These are phyloP conservation scores for Tachuris rubrigastra DNA, from an alignment of 2,113 vertebrate genomes.

Conservation along the genomic window DNA sequence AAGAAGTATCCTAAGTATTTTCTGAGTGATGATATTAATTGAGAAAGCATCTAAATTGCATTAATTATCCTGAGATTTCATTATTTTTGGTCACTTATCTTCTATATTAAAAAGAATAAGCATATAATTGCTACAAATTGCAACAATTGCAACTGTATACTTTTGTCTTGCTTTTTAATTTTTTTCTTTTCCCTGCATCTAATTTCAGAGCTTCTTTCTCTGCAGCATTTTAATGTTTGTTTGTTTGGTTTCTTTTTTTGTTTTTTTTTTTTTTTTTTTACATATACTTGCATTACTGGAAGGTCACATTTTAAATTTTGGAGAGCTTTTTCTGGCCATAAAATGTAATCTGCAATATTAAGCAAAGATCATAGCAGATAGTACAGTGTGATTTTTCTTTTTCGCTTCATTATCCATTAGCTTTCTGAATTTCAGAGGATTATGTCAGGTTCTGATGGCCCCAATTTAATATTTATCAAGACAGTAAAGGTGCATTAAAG, in stretches of 20 bases:
- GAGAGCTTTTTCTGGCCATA: background rate
- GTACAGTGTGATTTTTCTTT: background rate
- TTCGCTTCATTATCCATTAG: slow-evolving; percentile 4
- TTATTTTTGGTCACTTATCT: background rate
- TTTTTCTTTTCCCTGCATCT: background rate
- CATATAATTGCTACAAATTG: background rate
- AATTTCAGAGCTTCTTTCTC: background rate
- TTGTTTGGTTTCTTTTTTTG: no score
- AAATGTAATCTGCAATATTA: slow-evolving; percentile 18
- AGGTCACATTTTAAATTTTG: slow-evolving; percentile 24
- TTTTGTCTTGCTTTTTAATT: background rate
- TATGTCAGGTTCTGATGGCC: background rate
- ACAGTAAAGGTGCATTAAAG: background rate
- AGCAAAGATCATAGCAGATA: slow-evolving; percentile 16
- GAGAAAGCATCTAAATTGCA: background rate
- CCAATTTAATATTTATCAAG: slow-evolving; percentile 4
- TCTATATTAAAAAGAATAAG: background rate
- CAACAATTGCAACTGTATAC: background rate
- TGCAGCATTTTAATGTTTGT: background rate
- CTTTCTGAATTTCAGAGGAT: slow-evolving; percentile 26
- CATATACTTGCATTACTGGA: background rate
- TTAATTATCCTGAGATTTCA: background rate
- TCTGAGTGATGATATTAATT: background rate
- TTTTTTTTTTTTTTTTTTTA: background rate
- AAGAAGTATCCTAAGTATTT: background rate